Base-by-base conservation (phyloP, 1,140 invertebrate species). In the Lasioglossum baleicum region DNA sequence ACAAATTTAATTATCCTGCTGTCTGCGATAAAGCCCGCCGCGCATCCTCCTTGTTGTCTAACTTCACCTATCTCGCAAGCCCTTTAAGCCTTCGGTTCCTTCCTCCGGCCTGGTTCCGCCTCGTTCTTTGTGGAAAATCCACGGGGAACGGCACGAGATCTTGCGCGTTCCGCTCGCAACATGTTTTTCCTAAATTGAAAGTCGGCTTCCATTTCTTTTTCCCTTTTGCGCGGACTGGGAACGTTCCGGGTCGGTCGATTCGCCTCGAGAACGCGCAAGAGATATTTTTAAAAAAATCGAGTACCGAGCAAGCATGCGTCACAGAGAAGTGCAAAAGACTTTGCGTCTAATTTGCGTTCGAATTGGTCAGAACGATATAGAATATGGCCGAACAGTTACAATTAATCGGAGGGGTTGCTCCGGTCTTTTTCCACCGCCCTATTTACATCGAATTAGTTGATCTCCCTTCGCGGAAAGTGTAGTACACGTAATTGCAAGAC, bases 1-100 rank as follows among this genome's bases (percentile, higher is more conserved):
- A 94, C 93, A 94, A 94, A 94, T 94, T 94, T 93, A 94, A 94
- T 94, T 94, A 94, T 94, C 93, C 92, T 93, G 91, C 92, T 93
- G 93, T 93, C 92, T 92, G 90, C 90, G 93, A 94, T 94, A 94
- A 94, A 93, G 91, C 92, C 65, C 85, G 83, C 86, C 71, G 87
- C 81, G 84, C 87, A 88, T 88, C 87, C 87, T 88, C 87, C 84
- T 88, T 88, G 87, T 88, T 88, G 84, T 88, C 87, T 88, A 88
- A 88, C 87, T 88, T 88, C 87, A 84, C 87, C 87, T 88, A 88
- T 88, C 86, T 88, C 80, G 82, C 85, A 84, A 87, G 84, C 86
- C 83, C 87, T 86, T 77, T 88, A 84, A 88, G 84, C 87, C 83
- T 84, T 86, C 82, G 82, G 68, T 83, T 77, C 75, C 83, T 83